phyloP scores from a whole-genome alignment of 64 coral and sea anemone species.

The Montipora sp. region DNA sequence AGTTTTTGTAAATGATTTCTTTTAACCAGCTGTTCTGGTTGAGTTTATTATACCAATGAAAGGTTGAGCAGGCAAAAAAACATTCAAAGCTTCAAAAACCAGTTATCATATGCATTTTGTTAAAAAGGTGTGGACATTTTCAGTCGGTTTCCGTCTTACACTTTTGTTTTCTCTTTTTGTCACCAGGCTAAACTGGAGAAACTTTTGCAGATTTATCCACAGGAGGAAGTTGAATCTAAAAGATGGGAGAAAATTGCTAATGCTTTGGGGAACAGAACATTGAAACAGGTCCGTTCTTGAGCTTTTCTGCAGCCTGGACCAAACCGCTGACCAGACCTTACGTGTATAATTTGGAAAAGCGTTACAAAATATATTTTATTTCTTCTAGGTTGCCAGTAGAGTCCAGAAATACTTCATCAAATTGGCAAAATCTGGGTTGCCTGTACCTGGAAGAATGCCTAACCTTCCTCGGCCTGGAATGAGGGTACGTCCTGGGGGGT shows the following conservation, averaged over 20 bases:
- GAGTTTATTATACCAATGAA: too few species aligned
- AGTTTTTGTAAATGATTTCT: too few species aligned
- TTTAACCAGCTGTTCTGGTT: too few species aligned
- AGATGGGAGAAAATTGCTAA: slow-evolving; percentile 97
- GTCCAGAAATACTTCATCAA: slow-evolving; percentile 99
- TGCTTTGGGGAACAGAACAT: slow-evolving; percentile 90
- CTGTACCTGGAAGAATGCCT: slow-evolving; percentile 91
- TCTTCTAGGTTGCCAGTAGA: slow-evolving; percentile 86
- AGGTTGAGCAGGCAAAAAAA: too few species aligned
- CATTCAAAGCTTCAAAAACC: too few species aligned
- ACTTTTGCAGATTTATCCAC: slow-evolving; percentile 91
- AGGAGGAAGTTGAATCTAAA: slow-evolving; percentile 93
- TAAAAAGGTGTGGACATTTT: neutral
- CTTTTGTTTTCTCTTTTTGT: neutral
- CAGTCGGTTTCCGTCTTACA: neutral
- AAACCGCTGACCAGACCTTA: too few species aligned
- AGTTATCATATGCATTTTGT: too few species aligned
- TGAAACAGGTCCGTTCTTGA: slow-evolving; percentile 76
- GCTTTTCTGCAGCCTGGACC: neutral
- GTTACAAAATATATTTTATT: neutral
- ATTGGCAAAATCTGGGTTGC: slow-evolving; percentile 86
- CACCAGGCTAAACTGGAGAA: slow-evolving; percentile 86
- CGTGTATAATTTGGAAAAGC: neutral
- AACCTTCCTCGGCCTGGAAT: slow-evolving; percentile 75
- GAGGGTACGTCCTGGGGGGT: slow-evolving; percentile 55